A percentile compares a stretch with the other conserved stretches of the same genome.
Conservation (phyloP, 2,888 invertebrate genomes). For the Mylabris sibirica region DNA sequence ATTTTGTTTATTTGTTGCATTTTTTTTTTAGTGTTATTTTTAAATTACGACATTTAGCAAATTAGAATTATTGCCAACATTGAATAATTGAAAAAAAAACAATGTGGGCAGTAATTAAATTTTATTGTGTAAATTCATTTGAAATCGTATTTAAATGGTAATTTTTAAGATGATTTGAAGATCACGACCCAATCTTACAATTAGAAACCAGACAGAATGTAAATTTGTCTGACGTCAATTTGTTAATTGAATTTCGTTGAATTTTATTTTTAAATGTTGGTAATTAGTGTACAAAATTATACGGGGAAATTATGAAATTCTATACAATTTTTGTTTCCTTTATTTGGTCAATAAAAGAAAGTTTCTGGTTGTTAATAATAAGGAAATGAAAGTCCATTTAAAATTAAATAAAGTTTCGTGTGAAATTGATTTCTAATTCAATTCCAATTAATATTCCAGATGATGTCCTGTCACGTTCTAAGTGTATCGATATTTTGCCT, state of each 20-base stretch:
- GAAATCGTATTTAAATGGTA: no score
- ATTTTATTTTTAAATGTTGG: conserved; percentile 6
- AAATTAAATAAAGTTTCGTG: neutral
- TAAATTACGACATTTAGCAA: neutral
- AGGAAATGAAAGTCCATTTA: neutral
- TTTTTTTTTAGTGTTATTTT: neutral
- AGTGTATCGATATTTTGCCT: conserved; percentile 86
- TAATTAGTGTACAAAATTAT: neutral
- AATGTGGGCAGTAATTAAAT: neutral
- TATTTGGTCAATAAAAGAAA: neutral
- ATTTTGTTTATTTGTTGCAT: neutral
- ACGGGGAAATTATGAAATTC: neutral
- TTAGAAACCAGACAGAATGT: neutral
- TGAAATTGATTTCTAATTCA: neutral
- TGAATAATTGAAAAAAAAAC: neutral
- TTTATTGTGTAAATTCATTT: no score
- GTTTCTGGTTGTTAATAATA: neutral
- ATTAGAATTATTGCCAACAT: neutral
- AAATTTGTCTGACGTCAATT: neutral
- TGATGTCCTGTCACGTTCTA: conserved; percentile 71
- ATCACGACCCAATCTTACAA: neutral
- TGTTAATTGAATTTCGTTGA: neutral
- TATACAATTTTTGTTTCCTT: no score
- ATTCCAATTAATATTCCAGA: conserved; percentile 1
- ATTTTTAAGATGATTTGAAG: neutral